Percentiles rank a stretch among this genome's conserved stretches.
phyloP scores from a whole-genome alignment of 2,888 invertebrate species.

The Nomada lathburiana region DNA sequence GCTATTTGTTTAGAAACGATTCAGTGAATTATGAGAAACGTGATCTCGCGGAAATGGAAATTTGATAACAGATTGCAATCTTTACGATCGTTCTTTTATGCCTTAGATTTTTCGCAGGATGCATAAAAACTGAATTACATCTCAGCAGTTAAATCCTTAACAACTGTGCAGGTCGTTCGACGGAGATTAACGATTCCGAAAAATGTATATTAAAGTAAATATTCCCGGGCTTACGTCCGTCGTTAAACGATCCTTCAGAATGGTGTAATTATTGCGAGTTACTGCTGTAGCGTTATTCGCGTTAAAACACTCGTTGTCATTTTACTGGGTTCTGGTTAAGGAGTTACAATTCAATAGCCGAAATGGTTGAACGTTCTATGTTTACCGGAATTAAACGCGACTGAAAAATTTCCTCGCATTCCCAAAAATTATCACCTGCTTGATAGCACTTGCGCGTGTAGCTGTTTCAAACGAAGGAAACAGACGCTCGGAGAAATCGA shows the following conservation, averaged over 20 bases:
- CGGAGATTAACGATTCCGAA: conserved; percentile 41
- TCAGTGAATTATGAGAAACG: background rate
- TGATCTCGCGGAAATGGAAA: conserved; percentile 15
- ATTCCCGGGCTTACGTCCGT: conserved; percentile 18
- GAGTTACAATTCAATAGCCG: conserved; percentile 15
- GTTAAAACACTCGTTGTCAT: conserved; percentile 3
- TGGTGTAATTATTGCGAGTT: conserved; percentile 31
- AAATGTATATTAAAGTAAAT: conserved; percentile 45
- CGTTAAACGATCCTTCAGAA: conserved; percentile 23
- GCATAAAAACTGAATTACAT: conserved; percentile 40
- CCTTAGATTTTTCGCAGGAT: conserved; percentile 20
- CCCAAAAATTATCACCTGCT: conserved; percentile 37
- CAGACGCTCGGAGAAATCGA: conserved; percentile 53
- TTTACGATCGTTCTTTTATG: conserved; percentile 39
- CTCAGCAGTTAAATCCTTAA: conserved; percentile 42
- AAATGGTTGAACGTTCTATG: background rate
- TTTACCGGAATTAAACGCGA: too few species aligned
- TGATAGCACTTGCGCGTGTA: conserved; percentile 6
- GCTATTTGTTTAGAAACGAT: background rate
- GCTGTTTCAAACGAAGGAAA: conserved; percentile 44
- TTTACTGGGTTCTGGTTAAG: background rate
- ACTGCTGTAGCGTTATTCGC: background rate
- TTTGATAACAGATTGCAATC: conserved; percentile 39
- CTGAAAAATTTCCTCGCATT: background rate
- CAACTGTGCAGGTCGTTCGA: conserved; percentile 38